phyloP scores from a whole-genome alignment of 2,113 vertebrate genomes.

The Calcarius ornatus region DNA sequence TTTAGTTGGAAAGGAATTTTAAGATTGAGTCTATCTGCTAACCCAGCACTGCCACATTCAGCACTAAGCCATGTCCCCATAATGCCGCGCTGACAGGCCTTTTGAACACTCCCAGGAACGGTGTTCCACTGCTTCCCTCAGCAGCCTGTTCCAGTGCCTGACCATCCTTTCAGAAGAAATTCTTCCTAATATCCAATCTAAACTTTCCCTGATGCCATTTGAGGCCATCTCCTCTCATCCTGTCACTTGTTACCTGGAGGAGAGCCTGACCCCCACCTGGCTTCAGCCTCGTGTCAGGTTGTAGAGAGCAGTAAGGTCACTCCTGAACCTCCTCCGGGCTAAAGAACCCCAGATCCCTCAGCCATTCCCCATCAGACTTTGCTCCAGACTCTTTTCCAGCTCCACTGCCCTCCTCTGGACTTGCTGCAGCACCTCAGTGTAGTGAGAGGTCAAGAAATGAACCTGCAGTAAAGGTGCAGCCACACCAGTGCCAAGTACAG shows the following conservation, averaged over 20 bases:
- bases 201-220: background rate
- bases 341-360: background rate
- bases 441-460: background rate
- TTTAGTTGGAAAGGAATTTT: background rate
- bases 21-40: background rate
- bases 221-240: background rate
- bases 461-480: background rate
- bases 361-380: background rate
- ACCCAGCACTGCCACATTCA: background rate
- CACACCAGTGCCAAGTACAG: background rate
- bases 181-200: background rate
- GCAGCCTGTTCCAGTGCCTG: background rate
- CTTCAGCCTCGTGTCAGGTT: background rate
- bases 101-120: background rate
- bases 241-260: background rate
- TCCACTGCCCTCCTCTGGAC: background rate
- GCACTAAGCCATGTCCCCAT: background rate
- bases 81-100: background rate
- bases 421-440: background rate
- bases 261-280: rapidly evolving
- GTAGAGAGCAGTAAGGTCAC: background rate
- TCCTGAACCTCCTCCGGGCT: background rate
- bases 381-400: background rate
- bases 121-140: background rate
- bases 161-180: background rate